These are phyloP conservation scores for Mesembrinibis cayennensis DNA, from an alignment of 2,113 vertebrate genomes.

Conservation along the genomic window DNA sequence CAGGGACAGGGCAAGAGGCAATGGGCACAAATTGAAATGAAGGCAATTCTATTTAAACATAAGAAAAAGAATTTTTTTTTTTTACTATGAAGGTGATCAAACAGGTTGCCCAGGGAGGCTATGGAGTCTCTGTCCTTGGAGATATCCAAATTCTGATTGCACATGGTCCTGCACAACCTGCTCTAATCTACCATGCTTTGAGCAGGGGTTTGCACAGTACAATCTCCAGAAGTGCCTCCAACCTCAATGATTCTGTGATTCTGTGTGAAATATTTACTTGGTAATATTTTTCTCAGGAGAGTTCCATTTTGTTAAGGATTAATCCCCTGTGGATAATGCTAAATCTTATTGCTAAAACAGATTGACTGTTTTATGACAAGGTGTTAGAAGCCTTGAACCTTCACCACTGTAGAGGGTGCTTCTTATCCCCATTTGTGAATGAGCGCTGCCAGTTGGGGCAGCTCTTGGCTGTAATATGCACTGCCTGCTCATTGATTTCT, in stretches of 20 bases:
- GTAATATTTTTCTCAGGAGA: neutral
- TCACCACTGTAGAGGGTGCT: fast-evolving
- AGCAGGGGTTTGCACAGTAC: neutral
- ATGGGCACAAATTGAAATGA: neutral
- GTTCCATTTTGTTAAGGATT: neutral
- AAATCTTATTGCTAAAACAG: neutral
- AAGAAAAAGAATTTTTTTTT: neutral
- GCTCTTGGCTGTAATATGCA: fast-evolving
- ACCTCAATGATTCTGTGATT: fast-evolving
- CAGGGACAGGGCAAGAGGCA: neutral
- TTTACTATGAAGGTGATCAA: neutral
- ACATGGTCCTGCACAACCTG: neutral
- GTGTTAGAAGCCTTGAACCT: neutral
- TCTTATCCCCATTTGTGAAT: neutral
- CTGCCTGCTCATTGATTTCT: neutral
- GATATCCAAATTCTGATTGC: neutral
- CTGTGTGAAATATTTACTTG: neutral
- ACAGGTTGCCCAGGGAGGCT: neutral
- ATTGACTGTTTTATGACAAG: neutral
- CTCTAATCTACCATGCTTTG: neutral
- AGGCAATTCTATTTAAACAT: neutral
- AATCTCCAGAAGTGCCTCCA: neutral
- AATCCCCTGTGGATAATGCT: neutral
- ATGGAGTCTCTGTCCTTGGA: neutral
- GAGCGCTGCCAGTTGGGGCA: neutral